Percentiles rank a stretch among this genome's conserved stretches.
Evolutionary conservation across 2,797 vertebrate species (phyloP).

Genomic region (Siniperca undulata): DNA sequence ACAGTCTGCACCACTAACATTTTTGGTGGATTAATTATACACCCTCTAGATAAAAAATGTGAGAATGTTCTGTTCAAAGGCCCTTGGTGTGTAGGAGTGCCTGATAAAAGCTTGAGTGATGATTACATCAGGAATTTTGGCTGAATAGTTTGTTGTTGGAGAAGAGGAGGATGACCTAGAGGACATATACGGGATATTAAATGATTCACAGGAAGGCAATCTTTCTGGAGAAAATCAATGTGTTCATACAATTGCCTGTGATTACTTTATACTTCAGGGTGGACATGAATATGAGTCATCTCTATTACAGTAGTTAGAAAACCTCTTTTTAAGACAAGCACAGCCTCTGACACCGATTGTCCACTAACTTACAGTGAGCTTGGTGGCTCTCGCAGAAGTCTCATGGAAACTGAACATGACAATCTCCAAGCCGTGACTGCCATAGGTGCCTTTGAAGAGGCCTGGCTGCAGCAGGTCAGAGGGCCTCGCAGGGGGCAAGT

Average conservation of each 20-base stretch:
- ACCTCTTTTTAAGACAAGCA: not conserved
- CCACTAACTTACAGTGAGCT: slow-evolving; percentile 92
- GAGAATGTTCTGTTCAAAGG: slow-evolving; percentile 8
- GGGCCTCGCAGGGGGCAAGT: slow-evolving; percentile 91
- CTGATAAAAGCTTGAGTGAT: not conserved
- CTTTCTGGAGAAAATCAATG: not conserved
- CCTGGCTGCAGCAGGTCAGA: slow-evolving; percentile 92
- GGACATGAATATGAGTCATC: not conserved
- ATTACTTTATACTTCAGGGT: not conserved
- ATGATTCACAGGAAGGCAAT: slow-evolving; percentile 9
- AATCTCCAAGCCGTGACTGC: slow-evolving; percentile 97
- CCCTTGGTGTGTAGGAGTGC: not conserved
- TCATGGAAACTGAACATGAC: slow-evolving; percentile 98
- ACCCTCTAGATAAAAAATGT: not conserved
- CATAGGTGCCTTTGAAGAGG: slow-evolving; percentile 98
- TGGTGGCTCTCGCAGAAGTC: slow-evolving; percentile 91
- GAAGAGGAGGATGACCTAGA: not conserved
- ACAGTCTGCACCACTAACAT: not conserved
- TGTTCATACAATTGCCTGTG: not conserved
- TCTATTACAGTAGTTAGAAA: not conserved
- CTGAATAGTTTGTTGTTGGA: not conserved
- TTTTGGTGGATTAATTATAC: not conserved
- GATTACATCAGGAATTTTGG: slow-evolving; percentile 2
- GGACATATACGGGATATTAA: not conserved
- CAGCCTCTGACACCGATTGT: not conserved